Evolutionary conservation across 2,113 vertebrate genomes (phyloP).

Genomic region (Ochotona princeps): DNA sequence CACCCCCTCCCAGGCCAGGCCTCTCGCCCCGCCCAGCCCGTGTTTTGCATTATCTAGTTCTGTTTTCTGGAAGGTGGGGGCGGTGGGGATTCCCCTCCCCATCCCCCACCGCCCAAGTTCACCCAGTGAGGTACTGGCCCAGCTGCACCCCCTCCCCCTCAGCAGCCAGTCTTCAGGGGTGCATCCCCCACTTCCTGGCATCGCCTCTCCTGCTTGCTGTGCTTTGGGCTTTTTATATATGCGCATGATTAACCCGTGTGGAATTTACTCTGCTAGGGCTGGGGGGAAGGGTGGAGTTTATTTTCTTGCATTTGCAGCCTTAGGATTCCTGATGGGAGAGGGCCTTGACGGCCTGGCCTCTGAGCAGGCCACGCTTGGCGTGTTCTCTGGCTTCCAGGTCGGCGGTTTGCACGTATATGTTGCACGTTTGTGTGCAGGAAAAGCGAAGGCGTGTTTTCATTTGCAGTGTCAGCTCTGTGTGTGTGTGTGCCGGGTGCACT

Average conservation of each 20-base stretch:
- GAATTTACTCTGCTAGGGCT: constrained; percentile 55
- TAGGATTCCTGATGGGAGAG: background rate
- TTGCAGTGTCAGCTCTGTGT: no score
- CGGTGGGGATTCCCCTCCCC: no score
- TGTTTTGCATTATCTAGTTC: background rate
- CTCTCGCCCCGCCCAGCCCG: background rate
- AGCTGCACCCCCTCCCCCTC: background rate
- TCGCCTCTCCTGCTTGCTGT: background rate
- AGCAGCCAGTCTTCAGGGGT: background rate
- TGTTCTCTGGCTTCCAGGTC: background rate
- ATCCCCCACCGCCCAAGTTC: no score
- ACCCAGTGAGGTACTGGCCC: background rate
- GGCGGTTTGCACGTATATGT: background rate
- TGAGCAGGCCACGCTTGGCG: background rate
- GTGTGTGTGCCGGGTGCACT: background rate
- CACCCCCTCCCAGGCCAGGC: background rate
- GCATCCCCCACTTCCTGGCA: no score
- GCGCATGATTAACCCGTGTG: constrained; percentile 50
- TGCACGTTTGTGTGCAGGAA: background rate
- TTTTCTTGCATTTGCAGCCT: constrained; percentile 13
- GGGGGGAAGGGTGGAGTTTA: background rate
- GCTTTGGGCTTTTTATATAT: background rate
- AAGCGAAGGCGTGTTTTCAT: background rate
- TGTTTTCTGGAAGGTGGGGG: background rate
- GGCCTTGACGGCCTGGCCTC: background rate